Evolutionary conservation across 2,888 invertebrate genomes (phyloP).

Genomic region (Muscina levida): DNA sequence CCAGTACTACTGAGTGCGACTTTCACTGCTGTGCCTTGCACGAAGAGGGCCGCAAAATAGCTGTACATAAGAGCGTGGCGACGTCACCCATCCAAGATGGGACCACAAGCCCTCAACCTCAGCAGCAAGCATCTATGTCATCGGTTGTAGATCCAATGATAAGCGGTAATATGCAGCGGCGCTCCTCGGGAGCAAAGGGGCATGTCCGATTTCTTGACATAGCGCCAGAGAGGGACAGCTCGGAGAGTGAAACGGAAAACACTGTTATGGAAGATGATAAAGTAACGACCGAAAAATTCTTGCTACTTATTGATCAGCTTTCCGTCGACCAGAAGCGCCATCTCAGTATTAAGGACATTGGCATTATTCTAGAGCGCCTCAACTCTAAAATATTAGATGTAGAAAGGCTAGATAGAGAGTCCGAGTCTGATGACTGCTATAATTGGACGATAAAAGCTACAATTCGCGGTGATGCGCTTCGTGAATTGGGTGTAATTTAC

Average conservation of each 20-base stretch:
- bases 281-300: conserved; percentile 89
- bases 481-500: conserved; percentile 95
- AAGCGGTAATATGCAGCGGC: conserved; percentile 78
- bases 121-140: conserved; percentile 73
- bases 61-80: conserved; percentile 94
- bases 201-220: conserved; percentile 93
- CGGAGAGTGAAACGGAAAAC: conserved; percentile 95
- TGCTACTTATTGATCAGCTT: conserved; percentile 94
- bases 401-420: conserved; percentile 93
- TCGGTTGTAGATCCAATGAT: conserved; percentile 79
- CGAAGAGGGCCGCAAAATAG: conserved; percentile 94
- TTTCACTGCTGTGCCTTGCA: conserved; percentile 97
- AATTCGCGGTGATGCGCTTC: conserved; percentile 93
- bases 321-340: conserved; percentile 95
- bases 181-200: conserved; percentile 83
- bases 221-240: conserved; percentile 89
- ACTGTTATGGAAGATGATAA: conserved; percentile 93
- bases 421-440: conserved; percentile 95
- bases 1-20: conserved; percentile 90
- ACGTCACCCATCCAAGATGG: conserved; percentile 94
- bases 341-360: conserved; percentile 96
- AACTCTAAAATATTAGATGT: conserved; percentile 96
- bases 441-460: conserved; percentile 98
- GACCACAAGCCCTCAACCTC: conserved; percentile 82
- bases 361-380: conserved; percentile 94